Percentiles rank a stretch among this genome's conserved stretches.
phyloP scores from a whole-genome alignment of 1,140 invertebrate species.

The Littorina saxatilis region DNA sequence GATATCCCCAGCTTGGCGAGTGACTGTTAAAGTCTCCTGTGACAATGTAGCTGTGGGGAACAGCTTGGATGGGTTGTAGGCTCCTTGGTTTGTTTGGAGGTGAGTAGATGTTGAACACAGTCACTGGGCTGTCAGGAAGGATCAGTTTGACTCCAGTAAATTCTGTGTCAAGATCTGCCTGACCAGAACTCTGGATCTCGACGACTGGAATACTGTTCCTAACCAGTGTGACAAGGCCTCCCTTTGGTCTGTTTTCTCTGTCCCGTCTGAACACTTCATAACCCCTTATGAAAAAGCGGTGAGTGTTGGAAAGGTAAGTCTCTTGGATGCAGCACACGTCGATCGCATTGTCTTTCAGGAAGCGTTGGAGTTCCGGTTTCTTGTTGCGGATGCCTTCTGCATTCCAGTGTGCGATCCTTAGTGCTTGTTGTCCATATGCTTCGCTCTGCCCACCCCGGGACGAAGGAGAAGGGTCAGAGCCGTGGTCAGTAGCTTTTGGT shows the following conservation, averaged over 20 bases:
- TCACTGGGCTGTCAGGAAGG: conserved; percentile 15
- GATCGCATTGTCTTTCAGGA: too few relatives aligned
- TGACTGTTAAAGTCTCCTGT: conserved; percentile 44
- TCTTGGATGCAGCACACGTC: too few relatives aligned
- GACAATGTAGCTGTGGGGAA: conserved; percentile 25
- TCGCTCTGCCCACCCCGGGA: too few relatives aligned
- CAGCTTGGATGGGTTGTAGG: neutral
- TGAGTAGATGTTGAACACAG: conserved; percentile 40
- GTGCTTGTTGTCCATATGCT: too few relatives aligned
- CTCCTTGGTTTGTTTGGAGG: too few relatives aligned
- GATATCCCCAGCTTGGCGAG: conserved; percentile 39
- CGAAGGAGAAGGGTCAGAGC: too few relatives aligned
- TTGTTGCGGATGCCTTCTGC: too few relatives aligned
- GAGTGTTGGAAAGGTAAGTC: too few relatives aligned
- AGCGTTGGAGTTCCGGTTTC: neutral
- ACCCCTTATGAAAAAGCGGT: conserved; percentile 5
- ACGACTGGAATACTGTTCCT: conserved; percentile 28
- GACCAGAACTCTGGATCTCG: conserved; percentile 32
- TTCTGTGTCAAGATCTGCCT: conserved; percentile 34
- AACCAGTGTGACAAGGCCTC: conserved; percentile 27
- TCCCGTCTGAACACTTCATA: conserved; percentile 18
- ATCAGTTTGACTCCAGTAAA: conserved; percentile 23
- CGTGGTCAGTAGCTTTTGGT: too few relatives aligned
- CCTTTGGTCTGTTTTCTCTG: conserved; percentile 31
- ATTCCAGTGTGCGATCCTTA: neutral